These are phyloP conservation scores for Neodiprion fabricii DNA, from an alignment of 1,140 invertebrate genomes.

Conservation along the genomic window DNA sequence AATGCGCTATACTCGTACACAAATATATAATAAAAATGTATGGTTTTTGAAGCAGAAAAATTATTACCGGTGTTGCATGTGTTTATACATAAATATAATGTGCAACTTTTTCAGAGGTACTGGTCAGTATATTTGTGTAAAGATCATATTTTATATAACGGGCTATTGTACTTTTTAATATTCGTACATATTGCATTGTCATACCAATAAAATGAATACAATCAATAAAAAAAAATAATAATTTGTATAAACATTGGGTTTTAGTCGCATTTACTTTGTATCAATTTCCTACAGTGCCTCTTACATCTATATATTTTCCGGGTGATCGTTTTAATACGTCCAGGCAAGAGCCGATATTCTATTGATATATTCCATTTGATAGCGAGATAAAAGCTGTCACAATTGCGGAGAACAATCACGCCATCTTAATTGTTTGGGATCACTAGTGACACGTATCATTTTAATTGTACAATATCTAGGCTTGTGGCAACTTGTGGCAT, in stretches of 20 bases:
- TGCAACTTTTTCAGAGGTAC: not conserved
- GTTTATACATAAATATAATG: not conserved
- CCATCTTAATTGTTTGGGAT: too few relatives aligned
- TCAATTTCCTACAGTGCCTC: not conserved
- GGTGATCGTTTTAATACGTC: not conserved
- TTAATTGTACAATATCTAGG: too few relatives aligned
- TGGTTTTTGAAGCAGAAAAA: not conserved
- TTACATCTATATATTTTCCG: not conserved
- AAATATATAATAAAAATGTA: not conserved
- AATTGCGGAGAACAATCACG: too few relatives aligned
- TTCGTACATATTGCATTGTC: constrained; percentile 56
- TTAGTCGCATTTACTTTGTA: not conserved
- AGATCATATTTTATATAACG: constrained; percentile 62
- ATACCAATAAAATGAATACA: constrained; percentile 49
- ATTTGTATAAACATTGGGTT: constrained; percentile 14
- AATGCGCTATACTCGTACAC: not conserved
- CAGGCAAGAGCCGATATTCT: too few relatives aligned
- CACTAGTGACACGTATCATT: too few relatives aligned
- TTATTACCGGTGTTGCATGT: not conserved
- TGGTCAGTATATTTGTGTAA: constrained; percentile 52
- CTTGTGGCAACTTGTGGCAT: too few relatives aligned
- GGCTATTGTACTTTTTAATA: constrained; percentile 62
- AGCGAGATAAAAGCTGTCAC: too few relatives aligned
- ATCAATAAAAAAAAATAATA: constrained; percentile 49
- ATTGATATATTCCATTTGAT: too few relatives aligned